Evolutionary conservation across 64 coral and sea anemone genomes (phyloP).

Genomic region (Stichodactyla mertensii): DNA sequence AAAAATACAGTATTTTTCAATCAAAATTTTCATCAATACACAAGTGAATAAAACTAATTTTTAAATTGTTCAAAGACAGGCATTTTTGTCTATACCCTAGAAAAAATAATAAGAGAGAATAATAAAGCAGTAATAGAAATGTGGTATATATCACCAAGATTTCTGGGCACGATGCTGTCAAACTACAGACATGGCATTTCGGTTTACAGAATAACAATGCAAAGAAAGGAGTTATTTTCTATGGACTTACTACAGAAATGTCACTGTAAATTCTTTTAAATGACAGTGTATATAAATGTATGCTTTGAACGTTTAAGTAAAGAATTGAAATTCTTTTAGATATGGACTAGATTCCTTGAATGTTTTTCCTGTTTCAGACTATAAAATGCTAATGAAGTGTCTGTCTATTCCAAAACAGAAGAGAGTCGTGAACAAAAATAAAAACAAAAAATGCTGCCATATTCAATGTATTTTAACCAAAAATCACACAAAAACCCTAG

Average conservation of each 20-base stretch:
- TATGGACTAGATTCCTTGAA: background rate
- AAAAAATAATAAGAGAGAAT: background rate
- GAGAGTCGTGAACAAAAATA: background rate
- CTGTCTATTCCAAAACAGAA: constrained; percentile 2
- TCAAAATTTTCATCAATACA: background rate
- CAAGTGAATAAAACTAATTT: background rate
- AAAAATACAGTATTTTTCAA: background rate
- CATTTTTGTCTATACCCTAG: background rate
- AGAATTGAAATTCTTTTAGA: background rate
- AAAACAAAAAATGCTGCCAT: background rate
- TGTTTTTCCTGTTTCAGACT: background rate
- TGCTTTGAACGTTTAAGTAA: background rate
- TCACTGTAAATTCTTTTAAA: background rate
- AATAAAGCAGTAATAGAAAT: background rate
- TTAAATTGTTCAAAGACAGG: background rate
- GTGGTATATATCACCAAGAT: background rate
- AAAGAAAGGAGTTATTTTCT: background rate
- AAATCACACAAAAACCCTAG: constrained; percentile 8
- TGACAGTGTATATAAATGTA: background rate
- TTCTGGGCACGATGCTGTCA: background rate
- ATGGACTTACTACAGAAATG: background rate
- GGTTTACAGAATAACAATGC: background rate
- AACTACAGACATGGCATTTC: background rate
- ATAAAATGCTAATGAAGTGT: constrained; percentile 8
- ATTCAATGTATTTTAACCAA: constrained; percentile 10